Evolutionary conservation across 2,888 invertebrate species (phyloP).

Genomic region (Tetranychus piercei): DNA sequence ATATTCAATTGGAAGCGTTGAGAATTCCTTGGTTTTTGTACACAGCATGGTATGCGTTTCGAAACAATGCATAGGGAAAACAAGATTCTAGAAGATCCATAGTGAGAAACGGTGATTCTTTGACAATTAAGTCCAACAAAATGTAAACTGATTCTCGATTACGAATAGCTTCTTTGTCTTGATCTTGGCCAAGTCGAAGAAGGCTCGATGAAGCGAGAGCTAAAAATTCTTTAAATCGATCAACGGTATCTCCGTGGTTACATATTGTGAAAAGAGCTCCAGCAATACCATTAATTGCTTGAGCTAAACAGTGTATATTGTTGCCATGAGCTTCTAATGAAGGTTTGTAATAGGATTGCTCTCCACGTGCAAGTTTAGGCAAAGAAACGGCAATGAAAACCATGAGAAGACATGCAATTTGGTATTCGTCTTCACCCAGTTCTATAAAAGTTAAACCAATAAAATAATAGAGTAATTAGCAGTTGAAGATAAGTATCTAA

Average conservation of each 20-base stretch:
- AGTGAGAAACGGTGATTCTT: slow-evolving; percentile 91
- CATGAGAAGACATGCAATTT: slow-evolving; percentile 82
- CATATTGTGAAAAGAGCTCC: slow-evolving; percentile 91
- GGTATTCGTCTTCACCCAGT: slow-evolving; percentile 74
- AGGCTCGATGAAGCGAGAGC: slow-evolving; percentile 83
- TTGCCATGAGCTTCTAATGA: slow-evolving; percentile 60
- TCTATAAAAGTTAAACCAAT: slow-evolving; percentile 38
- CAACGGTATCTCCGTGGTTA: slow-evolving; percentile 85
- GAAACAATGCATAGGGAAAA: slow-evolving; percentile 90
- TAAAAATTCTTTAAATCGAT: slow-evolving; percentile 84
- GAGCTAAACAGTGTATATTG: slow-evolving; percentile 94
- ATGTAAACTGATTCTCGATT: slow-evolving; percentile 94
- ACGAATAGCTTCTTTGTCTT: slow-evolving; percentile 75
- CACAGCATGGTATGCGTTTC: slow-evolving; percentile 93
- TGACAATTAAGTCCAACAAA: slow-evolving; percentile 81
- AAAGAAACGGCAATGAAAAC: slow-evolving; percentile 96
- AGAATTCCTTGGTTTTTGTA: slow-evolving; percentile 35
- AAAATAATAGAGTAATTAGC: background rate
- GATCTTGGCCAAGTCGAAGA: slow-evolving; percentile 79
- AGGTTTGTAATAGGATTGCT: slow-evolving; percentile 48
- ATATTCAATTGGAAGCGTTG: background rate
- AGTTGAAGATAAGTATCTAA: background rate
- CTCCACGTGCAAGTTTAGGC: slow-evolving; percentile 75
- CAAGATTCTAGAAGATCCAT: slow-evolving; percentile 97
- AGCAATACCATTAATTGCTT: slow-evolving; percentile 84